Percentiles rank a stretch among this genome's conserved stretches.
Evolutionary conservation across 2,113 vertebrate species (phyloP).

Genomic region (Corythoichthys intestinalis): DNA sequence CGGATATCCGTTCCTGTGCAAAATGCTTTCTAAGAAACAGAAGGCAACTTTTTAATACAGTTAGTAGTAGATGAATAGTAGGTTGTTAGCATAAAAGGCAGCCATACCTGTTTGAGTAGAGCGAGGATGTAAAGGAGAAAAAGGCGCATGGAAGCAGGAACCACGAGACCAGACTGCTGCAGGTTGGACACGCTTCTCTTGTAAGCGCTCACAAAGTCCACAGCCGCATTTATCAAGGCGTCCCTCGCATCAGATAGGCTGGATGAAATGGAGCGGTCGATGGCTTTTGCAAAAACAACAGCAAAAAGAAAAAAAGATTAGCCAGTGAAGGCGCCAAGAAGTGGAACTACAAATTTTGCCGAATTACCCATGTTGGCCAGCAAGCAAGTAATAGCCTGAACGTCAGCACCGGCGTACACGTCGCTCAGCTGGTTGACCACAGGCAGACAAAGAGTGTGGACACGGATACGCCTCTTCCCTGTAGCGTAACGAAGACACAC

Average conservation of each 20-base stretch:
- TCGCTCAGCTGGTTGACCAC: constrained; percentile 89
- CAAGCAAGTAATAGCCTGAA: constrained; percentile 89
- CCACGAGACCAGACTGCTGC: constrained; percentile 81
- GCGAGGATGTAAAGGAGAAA: constrained; percentile 90
- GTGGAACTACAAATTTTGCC: not conserved
- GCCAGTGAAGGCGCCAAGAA: not conserved
- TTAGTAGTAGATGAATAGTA: no score
- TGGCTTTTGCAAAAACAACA: constrained; percentile 68
- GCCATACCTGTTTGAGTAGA: constrained; percentile 90
- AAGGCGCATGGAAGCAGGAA: constrained; percentile 82
- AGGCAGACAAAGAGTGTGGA: constrained; percentile 92
- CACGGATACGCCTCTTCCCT: constrained; percentile 93
- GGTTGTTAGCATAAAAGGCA: not conserved
- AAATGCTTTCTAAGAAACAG: constrained; percentile 83
- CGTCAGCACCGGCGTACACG: constrained; percentile 89
- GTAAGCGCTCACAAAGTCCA: constrained; percentile 84
- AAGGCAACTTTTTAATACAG: not conserved
- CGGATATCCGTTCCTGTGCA: constrained; percentile 88
- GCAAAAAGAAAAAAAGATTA: not conserved
- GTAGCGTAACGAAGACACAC: not conserved
- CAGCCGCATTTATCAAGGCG: constrained; percentile 89
- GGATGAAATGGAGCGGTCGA: constrained; percentile 89
- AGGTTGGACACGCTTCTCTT: constrained; percentile 81
- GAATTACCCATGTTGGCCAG: constrained; percentile 93
- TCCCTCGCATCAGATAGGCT: constrained; percentile 90